These are phyloP conservation scores for Hoplostethus mediterraneus DNA, from an alignment of 2,797 vertebrate genomes.

Conservation along the genomic window DNA sequence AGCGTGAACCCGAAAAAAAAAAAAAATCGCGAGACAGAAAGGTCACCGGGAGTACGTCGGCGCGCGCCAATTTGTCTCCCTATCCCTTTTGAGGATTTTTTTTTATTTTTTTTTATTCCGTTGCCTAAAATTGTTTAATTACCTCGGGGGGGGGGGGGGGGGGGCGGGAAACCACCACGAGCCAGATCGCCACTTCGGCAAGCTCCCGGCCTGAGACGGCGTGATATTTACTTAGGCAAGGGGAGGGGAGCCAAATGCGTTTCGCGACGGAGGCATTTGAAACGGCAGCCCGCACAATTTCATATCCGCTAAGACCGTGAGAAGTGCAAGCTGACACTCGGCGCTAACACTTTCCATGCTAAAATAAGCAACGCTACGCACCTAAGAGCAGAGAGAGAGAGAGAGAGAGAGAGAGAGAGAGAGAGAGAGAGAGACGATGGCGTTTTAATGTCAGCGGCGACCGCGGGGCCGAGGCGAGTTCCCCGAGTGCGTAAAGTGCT, in stretches of 20 bases:
- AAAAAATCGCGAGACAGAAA: slow-evolving; percentile 34
- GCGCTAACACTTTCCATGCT: neutral
- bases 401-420: neutral
- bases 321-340: slow-evolving; percentile 11
- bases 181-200: slow-evolving; percentile 14
- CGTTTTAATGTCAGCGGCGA: neutral
- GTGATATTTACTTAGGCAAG: slow-evolving; percentile 22
- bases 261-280: neutral
- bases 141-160: neutral
- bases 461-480: neutral
- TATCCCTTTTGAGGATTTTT: slow-evolving; percentile 25
- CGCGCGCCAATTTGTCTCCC: neutral
- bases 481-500: neutral
- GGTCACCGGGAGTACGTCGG: slow-evolving; percentile 38
- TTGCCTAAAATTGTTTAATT: slow-evolving; percentile 27
- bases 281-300: slow-evolving; percentile 15
- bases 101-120: slow-evolving; percentile 32
- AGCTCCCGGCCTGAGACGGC: slow-evolving; percentile 15
- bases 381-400: neutral
- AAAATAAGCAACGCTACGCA: neutral
- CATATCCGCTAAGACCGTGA: slow-evolving; percentile 2
- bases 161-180: too few relatives aligned
- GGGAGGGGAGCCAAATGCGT: slow-evolving; percentile 6
- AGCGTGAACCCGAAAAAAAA: slow-evolving; percentile 32
- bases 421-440: neutral